A percentile compares a stretch with the other conserved stretches of the same genome.
Conservation (phyloP, 1,140 invertebrate species). For the Penaeus indicus region DNA sequence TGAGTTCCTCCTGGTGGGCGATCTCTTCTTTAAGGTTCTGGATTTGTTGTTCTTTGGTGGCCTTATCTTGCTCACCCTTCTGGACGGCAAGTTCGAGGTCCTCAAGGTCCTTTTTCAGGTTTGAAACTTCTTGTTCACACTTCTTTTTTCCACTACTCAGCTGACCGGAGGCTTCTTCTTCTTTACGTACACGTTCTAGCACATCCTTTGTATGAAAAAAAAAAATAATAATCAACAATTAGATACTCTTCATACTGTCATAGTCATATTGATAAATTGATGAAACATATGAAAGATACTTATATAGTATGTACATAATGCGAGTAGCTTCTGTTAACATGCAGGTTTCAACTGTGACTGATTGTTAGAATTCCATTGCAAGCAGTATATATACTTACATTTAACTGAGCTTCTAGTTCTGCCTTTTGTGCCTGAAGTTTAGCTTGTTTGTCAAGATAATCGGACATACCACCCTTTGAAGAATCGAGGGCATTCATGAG, state of each 20-base stretch:
- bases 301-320: too few species aligned
- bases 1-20: conserved; percentile 55
- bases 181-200: conserved; percentile 69
- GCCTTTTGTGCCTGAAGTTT: conserved; percentile 76
- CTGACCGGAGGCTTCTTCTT: conserved; percentile 74
- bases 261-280: too few species aligned
- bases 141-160: conserved; percentile 61
- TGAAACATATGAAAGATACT: too few species aligned
- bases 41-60: conserved; percentile 53
- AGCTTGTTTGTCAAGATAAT: conserved; percentile 74
- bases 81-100: conserved; percentile 74
- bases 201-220: conserved; percentile 34
- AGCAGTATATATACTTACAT: conserved; percentile 65
- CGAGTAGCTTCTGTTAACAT: too few species aligned
- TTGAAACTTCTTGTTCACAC: conserved; percentile 69
- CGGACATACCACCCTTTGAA: conserved; percentile 71
- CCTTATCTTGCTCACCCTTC: conserved; percentile 74
- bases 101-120: conserved; percentile 75
- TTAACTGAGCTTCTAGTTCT: conserved; percentile 74
- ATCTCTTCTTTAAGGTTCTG: conserved; percentile 59
- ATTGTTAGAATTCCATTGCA: too few species aligned
- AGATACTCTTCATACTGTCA: too few species aligned
- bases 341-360: too few species aligned
- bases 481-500: conserved; percentile 75
- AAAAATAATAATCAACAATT: background rate